A percentile compares a stretch with the other conserved stretches of the same genome.
Evolutionary conservation across 1,140 invertebrate species (phyloP).

Genomic region (Hycleus phaleratus): DNA sequence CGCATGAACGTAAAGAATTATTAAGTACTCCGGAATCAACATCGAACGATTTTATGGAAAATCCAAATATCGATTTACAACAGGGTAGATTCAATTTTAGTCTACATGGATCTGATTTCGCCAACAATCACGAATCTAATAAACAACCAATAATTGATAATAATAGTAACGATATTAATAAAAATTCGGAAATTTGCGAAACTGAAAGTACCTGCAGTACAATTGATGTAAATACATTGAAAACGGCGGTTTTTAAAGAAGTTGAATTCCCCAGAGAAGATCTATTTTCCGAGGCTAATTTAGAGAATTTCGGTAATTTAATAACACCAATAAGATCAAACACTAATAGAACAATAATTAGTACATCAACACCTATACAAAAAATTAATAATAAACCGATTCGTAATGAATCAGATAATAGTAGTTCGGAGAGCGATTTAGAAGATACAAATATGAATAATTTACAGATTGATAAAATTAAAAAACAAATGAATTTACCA

Average conservation of each 20-base stretch:
- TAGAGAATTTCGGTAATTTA: constrained; percentile 29
- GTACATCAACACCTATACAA: background rate
- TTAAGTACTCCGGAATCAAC: constrained; percentile 18
- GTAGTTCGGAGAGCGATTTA: constrained; percentile 32
- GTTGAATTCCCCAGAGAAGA: constrained; percentile 32
- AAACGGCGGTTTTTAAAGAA: constrained; percentile 30
- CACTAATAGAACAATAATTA: background rate
- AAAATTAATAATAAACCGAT: background rate
- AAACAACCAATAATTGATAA: constrained; percentile 8
- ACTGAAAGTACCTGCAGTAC: constrained; percentile 34
- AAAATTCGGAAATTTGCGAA: constrained; percentile 24
- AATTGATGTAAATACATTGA: constrained; percentile 21
- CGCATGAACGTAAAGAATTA: constrained; percentile 14
- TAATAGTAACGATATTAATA: too few species aligned
- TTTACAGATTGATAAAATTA: background rate
- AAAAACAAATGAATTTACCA: constrained; percentile 22
- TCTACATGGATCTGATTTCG: constrained; percentile 30
- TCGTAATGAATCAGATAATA: constrained; percentile 11
- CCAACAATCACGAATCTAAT: constrained; percentile 14
- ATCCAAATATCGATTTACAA: constrained; percentile 7
- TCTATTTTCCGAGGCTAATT: constrained; percentile 25
- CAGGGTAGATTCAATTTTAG: constrained; percentile 28
- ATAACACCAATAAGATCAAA: constrained; percentile 23
- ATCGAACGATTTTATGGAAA: constrained; percentile 30
- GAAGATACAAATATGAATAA: constrained; percentile 10